These are phyloP conservation scores for Isoperla grammatica DNA, from an alignment of 2,888 invertebrate species.

Conservation along the genomic window DNA sequence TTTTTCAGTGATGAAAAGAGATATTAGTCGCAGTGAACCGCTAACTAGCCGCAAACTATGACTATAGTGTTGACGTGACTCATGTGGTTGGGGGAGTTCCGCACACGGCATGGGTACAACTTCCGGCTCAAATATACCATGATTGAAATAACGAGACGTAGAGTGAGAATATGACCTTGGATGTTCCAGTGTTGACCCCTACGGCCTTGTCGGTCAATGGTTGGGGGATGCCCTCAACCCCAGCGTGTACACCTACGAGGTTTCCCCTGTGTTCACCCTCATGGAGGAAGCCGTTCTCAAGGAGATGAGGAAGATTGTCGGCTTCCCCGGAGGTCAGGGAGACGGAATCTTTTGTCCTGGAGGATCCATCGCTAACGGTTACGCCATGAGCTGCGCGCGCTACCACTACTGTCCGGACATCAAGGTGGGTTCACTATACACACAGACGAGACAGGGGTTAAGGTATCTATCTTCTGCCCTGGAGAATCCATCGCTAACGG, in stretches of 20 bases:
- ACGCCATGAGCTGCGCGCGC: conserved; percentile 83
- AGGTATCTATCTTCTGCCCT: conserved; percentile 85
- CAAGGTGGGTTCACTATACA: conserved; percentile 59
- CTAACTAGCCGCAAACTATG: no score
- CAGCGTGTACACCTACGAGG: conserved; percentile 85
- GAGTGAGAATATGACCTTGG: no score
- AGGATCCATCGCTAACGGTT: conserved; percentile 85
- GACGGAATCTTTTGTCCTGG: conserved; percentile 89
- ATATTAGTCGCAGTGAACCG: no score
- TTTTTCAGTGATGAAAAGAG: no score
- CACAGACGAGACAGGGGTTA: no score
- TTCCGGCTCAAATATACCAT: no score
- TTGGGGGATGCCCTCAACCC: conserved; percentile 79
- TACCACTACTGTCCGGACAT: conserved; percentile 64
- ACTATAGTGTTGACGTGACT: no score
- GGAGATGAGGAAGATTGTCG: conserved; percentile 74
- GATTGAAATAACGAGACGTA: no score
- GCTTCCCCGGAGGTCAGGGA: conserved; percentile 65
- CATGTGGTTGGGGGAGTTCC: no score
- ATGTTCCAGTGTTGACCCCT: conserved; percentile 71
- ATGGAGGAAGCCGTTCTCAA: conserved; percentile 78
- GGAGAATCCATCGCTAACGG: conserved; percentile 89
- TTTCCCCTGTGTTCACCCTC: conserved; percentile 79
- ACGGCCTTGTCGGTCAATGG: conserved; percentile 79
- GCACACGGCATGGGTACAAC: no score